Conservation (phyloP, 2,888 invertebrate genomes). For the Prenolepis imparis region DNA sequence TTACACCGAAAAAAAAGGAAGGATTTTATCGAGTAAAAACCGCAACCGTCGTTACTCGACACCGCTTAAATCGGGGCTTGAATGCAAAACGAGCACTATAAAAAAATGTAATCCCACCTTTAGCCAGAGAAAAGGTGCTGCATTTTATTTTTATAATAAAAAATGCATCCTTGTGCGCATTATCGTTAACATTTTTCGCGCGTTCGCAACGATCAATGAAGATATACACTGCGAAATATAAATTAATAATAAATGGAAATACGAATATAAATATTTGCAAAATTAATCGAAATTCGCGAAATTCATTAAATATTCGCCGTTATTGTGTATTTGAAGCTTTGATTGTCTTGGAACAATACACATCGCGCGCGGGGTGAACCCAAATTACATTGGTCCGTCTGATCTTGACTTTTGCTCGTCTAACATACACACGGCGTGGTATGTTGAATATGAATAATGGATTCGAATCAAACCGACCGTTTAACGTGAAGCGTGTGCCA, state of each 20-base stretch:
- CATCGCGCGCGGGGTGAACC: background rate
- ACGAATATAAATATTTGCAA: background rate
- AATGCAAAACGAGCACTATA: background rate
- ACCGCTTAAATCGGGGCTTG: background rate
- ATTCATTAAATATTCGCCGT: background rate
- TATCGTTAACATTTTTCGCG: background rate
- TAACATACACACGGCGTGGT: background rate
- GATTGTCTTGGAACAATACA: background rate
- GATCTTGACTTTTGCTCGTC: slow-evolving; percentile 38
- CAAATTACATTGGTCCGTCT: slow-evolving; percentile 6
- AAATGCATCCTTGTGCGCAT: background rate
- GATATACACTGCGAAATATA: background rate
- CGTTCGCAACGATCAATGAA: background rate
- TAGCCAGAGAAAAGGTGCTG: background rate
- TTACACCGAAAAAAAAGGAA: background rate
- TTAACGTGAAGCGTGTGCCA: slow-evolving; percentile 35
- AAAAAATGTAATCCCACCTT: background rate
- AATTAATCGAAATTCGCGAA: background rate
- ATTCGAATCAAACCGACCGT: slow-evolving; percentile 45
- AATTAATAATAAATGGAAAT: background rate
- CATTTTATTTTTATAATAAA: background rate
- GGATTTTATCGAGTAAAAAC: background rate
- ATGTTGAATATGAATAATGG: slow-evolving; percentile 47
- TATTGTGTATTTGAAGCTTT: slow-evolving; percentile 10
- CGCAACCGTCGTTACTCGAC: background rate